phyloP scores from a whole-genome alignment of 35 echinoderm and acorn worm genomes.

The Heliocidaris tuberculata region DNA sequence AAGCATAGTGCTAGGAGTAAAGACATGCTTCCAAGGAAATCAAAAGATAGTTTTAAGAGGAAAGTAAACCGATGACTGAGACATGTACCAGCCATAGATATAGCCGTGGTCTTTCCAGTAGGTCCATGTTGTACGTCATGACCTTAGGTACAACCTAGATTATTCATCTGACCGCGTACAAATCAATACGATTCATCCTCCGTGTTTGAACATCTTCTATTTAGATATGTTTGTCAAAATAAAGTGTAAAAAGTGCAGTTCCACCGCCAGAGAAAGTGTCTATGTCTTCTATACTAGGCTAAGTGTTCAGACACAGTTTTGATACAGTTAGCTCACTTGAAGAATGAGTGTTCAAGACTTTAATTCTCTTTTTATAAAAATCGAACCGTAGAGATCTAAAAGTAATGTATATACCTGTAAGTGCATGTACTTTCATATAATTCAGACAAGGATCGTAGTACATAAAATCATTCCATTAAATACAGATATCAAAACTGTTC shows the following conservation, averaged over 20 bases:
- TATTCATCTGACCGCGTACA: background rate
- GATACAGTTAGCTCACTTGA: too few species aligned
- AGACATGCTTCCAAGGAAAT: too few species aligned
- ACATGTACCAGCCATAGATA: background rate
- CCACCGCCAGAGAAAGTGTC: background rate
- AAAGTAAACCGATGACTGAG: background rate
- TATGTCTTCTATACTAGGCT: background rate
- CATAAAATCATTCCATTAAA: too few species aligned
- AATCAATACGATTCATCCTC: constrained; percentile 9
- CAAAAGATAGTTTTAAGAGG: background rate
- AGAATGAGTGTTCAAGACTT: too few species aligned
- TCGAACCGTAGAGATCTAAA: too few species aligned
- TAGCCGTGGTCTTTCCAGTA: background rate
- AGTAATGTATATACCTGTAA: too few species aligned
- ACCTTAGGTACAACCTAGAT: background rate
- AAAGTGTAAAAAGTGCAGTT: background rate
- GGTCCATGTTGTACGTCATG: background rate
- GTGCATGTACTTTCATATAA: too few species aligned
- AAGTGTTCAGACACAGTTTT: background rate
- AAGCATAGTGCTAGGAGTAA: too few species aligned
- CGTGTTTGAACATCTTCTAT: background rate
- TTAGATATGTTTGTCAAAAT: constrained; percentile 14
- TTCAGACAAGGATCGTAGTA: too few species aligned
- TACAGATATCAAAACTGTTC: too few species aligned
- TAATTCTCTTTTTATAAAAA: too few species aligned